These are phyloP conservation scores for Enteromius viviparus DNA, from an alignment of 2,797 vertebrate genomes.

Conservation along the genomic window DNA sequence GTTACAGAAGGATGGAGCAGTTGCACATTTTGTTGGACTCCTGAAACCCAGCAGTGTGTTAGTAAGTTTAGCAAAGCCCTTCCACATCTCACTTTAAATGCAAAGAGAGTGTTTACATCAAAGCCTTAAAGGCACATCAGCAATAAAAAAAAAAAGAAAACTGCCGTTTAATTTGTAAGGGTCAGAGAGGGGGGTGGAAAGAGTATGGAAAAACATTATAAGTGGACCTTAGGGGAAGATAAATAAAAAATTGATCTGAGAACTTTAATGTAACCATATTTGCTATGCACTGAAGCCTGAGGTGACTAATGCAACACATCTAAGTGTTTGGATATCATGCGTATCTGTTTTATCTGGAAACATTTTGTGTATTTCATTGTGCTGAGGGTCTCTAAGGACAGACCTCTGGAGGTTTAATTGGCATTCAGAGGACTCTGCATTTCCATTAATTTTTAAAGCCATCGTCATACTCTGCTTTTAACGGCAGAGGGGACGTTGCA, in stretches of 20 bases:
- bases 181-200: neutral
- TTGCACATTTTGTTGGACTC: neutral
- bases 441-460: conserved; percentile 64
- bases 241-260: neutral
- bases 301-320: conserved; percentile 28
- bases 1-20: neutral
- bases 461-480: conserved; percentile 55
- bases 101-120: conserved; percentile 13
- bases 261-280: conserved; percentile 12
- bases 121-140: neutral
- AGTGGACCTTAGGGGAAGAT: conserved; percentile 12
- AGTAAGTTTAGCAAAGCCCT: neutral
- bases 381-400: conserved; percentile 51
- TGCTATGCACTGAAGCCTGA: neutral
- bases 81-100: conserved; percentile 5
- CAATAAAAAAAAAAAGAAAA: neutral
- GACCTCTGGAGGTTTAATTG: conserved; percentile 62
- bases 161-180: neutral
- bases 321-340: conserved; percentile 53
- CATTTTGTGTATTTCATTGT: conserved; percentile 52
- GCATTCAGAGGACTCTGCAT: conserved; percentile 61
- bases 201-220: conserved; percentile 20
- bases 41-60: neutral
- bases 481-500: conserved; percentile 47
- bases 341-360: conserved; percentile 43